Conservation (phyloP, 1,140 invertebrate genomes). For the Batillaria attramentaria region DNA sequence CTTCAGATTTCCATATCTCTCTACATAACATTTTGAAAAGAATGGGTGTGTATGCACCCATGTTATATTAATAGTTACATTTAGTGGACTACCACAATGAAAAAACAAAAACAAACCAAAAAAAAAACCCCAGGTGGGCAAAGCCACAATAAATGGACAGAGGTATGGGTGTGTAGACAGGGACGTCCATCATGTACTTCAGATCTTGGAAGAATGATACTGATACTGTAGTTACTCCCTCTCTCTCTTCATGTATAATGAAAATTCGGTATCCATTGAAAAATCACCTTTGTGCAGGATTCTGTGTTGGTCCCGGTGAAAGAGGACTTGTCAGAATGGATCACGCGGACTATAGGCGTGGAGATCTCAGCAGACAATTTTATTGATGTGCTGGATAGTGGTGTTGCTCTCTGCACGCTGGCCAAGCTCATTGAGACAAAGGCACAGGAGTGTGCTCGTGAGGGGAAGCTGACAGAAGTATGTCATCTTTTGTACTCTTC, state of each 20-base stretch:
- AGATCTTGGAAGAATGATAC: neutral
- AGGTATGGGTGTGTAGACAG: neutral
- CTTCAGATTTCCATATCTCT: neutral
- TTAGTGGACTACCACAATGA: no score
- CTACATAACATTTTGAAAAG: no score
- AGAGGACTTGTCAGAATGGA: slow-evolving; percentile 30
- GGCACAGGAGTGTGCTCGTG: slow-evolving; percentile 79
- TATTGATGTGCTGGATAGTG: slow-evolving; percentile 92
- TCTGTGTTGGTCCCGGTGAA: slow-evolving; percentile 17
- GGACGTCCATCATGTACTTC: neutral
- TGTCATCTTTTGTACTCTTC: neutral
- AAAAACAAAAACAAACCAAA: no score
- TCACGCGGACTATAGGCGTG: slow-evolving; percentile 36
- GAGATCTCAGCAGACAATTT: slow-evolving; percentile 75
- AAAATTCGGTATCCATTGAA: neutral
- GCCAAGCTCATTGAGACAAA: slow-evolving; percentile 90
- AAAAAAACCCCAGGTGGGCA: neutral
- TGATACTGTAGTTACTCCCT: neutral
- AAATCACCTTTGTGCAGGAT: neutral
- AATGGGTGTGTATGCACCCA: no score
- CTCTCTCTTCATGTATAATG: no score
- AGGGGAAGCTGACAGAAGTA: slow-evolving; percentile 59
- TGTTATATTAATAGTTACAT: no score
- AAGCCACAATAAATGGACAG: neutral
- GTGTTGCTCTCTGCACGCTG: slow-evolving; percentile 91